These are phyloP conservation scores for Unio pictorum DNA, from an alignment of 2,888 invertebrate genomes.

Conservation along the genomic window DNA sequence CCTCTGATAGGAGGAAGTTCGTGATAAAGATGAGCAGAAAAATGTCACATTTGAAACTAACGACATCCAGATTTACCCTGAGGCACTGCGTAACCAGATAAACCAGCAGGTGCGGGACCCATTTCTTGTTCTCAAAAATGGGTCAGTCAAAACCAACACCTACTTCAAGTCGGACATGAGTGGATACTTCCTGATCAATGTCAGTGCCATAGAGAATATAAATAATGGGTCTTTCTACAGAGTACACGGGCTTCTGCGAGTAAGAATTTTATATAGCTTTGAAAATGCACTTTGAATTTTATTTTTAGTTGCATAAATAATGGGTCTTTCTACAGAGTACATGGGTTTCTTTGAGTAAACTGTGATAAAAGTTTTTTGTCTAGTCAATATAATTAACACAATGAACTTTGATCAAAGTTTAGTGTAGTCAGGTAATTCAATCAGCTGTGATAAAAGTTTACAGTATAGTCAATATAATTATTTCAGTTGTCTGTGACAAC, in stretches of 20 bases:
- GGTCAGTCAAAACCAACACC: constrained; percentile 85
- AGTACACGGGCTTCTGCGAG: too few relatives aligned
- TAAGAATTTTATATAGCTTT: too few relatives aligned
- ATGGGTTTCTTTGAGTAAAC: too few relatives aligned
- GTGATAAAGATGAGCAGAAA: constrained; percentile 79
- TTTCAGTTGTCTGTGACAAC: too few relatives aligned
- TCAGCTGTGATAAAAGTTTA: too few relatives aligned
- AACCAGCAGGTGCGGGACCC: constrained; percentile 39
- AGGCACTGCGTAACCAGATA: constrained; percentile 22
- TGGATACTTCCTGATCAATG: constrained; percentile 83
- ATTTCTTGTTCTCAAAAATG: constrained; percentile 59
- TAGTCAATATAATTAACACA: too few relatives aligned
- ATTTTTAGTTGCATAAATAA: constrained; percentile 7
- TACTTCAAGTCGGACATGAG: constrained; percentile 98
- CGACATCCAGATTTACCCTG: constrained; percentile 34
- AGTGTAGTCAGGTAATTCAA: too few relatives aligned
- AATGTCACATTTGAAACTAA: constrained; percentile 29
- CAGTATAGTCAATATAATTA: too few relatives aligned
- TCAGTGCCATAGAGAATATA: constrained; percentile 41
- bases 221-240: constrained; percentile 15
- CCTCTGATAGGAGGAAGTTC: constrained; percentile 73
- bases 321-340: constrained; percentile 9
- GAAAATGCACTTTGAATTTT: too few relatives aligned
- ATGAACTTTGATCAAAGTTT: too few relatives aligned
- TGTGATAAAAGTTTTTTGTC: too few relatives aligned